A percentile compares a stretch with the other conserved stretches of the same genome.
Evolutionary conservation across 1,140 invertebrate species (phyloP).

Genomic region (Eupristina koningsbergeri): DNA sequence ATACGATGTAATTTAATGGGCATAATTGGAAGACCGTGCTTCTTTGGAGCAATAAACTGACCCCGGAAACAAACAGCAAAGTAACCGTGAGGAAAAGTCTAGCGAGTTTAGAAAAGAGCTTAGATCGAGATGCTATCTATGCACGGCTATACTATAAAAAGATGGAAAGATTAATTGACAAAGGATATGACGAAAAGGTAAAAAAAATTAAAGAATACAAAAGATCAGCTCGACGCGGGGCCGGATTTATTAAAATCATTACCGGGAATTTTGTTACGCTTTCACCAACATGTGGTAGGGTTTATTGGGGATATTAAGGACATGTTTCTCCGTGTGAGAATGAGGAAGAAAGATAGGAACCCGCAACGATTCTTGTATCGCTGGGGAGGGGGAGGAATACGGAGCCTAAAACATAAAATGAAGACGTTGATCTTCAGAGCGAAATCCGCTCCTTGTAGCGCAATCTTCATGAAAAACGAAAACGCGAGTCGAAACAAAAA

Average conservation of each 20-base stretch:
- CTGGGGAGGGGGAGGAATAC: neutral
- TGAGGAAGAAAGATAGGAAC: neutral
- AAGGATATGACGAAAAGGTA: conserved; percentile 1
- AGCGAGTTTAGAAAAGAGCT: neutral
- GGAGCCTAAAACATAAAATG: conserved; percentile 55
- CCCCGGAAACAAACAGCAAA: neutral
- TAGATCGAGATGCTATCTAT: neutral
- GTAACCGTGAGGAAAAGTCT: neutral
- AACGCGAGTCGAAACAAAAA: conserved; percentile 42
- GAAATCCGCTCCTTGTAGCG: conserved; percentile 57
- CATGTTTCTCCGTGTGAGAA: conserved; percentile 9
- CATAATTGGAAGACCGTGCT: neutral
- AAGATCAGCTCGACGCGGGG: conserved; percentile 1
- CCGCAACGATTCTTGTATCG: conserved; percentile 26
- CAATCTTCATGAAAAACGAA: conserved; percentile 56
- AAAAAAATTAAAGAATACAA: neutral
- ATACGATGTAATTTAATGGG: too few species aligned
- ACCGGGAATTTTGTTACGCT: neutral
- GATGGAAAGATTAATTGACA: neutral
- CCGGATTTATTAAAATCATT: conserved; percentile 11
- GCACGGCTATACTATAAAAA: neutral
- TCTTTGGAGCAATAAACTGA: neutral
- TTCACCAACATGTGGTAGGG: neutral
- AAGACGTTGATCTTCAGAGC: conserved; percentile 62
- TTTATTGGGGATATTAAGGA: conserved; percentile 24